A percentile compares a stretch with the other conserved stretches of the same genome.
phyloP scores from a whole-genome alignment of 2,113 vertebrate species.

The Dendrocopos noguchii region DNA sequence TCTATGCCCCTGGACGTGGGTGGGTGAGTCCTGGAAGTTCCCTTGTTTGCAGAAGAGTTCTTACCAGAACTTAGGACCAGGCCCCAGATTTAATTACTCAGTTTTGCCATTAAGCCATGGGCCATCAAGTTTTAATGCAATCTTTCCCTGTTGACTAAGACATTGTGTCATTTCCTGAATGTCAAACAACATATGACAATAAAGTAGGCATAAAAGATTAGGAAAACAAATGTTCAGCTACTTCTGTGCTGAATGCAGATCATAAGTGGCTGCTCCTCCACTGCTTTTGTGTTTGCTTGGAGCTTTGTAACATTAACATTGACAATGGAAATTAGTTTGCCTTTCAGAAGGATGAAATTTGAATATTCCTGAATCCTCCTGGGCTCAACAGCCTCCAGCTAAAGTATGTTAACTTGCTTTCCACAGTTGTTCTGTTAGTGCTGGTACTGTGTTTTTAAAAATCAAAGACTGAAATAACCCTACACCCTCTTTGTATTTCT shows the following conservation, averaged over 20 bases:
- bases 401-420: conserved; percentile 5
- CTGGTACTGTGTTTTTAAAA: not conserved
- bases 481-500: not conserved
- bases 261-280: conserved; percentile 50
- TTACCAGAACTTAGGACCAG: conserved; percentile 28
- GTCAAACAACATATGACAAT: conserved; percentile 73
- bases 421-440: not conserved
- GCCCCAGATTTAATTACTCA: not conserved
- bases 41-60: conserved; percentile 42
- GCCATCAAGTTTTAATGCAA: conserved; percentile 70
- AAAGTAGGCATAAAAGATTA: conserved; percentile 48
- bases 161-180: conserved; percentile 58
- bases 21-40: conserved; percentile 11
- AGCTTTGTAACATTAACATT: conserved; percentile 64
- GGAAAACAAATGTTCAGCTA: conserved; percentile 45
- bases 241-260: not conserved
- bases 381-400: conserved; percentile 35
- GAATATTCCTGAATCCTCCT: conserved; percentile 50
- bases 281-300: conserved; percentile 20
- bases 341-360: conserved; percentile 60
- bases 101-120: conserved; percentile 53
- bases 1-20: not conserved
- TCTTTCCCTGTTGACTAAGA: conserved; percentile 69
- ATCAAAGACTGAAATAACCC: not conserved
- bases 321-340: conserved; percentile 61